Conservation (phyloP, 2,797 vertebrate species). For the Sebastes melanostomus region DNA sequence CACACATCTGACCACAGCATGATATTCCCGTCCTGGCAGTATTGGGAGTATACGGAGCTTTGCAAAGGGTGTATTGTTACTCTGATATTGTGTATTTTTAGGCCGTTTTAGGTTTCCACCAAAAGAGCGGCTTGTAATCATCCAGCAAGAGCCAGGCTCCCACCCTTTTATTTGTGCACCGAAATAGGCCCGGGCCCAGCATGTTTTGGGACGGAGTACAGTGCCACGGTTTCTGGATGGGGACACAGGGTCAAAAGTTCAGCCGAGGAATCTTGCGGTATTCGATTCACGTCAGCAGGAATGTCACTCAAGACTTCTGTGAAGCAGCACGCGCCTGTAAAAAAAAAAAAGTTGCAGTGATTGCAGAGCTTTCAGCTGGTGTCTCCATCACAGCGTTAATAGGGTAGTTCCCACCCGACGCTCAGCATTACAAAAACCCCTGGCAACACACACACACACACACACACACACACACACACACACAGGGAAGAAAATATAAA, state of each 20-base stretch:
- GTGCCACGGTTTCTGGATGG: conserved; percentile 64
- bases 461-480: neutral
- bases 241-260: conserved; percentile 77
- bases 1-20: conserved; percentile 10
- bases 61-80: conserved; percentile 55
- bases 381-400: conserved; percentile 63
- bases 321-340: conserved; percentile 50
- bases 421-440: conserved; percentile 32
- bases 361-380: conserved; percentile 70
- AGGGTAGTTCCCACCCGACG: conserved; percentile 64
- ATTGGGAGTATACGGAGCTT: conserved; percentile 23
- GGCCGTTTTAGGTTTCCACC: conserved; percentile 51
- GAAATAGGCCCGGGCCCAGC: conserved; percentile 56
- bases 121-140: conserved; percentile 61
- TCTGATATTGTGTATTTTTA: conserved; percentile 65
- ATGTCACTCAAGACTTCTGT: conserved; percentile 58
- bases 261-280: conserved; percentile 79
- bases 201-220: conserved; percentile 46
- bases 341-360: conserved; percentile 50
- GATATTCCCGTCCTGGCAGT: conserved; percentile 36
- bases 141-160: conserved; percentile 39
- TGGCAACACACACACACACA: neutral
- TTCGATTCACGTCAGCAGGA: conserved; percentile 75
- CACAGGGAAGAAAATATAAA: conserved; percentile 17
- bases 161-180: conserved; percentile 67